phyloP scores from a whole-genome alignment of 2,888 invertebrate genomes.

The Ophion costatus region DNA sequence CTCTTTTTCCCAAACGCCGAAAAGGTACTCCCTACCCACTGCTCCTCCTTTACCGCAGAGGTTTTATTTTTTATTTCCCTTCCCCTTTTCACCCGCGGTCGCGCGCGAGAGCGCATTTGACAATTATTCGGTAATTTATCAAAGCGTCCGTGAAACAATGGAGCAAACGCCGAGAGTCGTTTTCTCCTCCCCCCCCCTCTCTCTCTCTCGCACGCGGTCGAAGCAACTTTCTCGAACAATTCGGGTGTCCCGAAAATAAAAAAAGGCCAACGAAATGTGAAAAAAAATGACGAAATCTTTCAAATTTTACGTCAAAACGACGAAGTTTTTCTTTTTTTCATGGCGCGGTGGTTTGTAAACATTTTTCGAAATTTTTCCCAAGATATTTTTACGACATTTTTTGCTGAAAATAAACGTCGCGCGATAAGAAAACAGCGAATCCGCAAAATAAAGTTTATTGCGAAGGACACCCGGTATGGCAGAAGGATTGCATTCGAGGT shows the following conservation, averaged over 20 bases:
- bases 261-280: no score
- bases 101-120: slow-evolving; percentile 77
- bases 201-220: slow-evolving; percentile 19
- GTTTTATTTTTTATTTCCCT: slow-evolving; percentile 56
- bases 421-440: not conserved
- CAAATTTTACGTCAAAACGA: no score
- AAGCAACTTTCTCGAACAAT: slow-evolving; percentile 61
- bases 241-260: slow-evolving; percentile 62
- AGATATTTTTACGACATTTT: not conserved
- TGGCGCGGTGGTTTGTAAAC: no score
- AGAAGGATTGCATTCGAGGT: slow-evolving; percentile 56
- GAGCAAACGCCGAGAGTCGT: slow-evolving; percentile 72
- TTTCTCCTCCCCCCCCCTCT: slow-evolving; percentile 44
- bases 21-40: not conserved
- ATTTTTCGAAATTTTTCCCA: no score
- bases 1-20: slow-evolving; percentile 41
- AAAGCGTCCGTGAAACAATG: slow-evolving; percentile 82
- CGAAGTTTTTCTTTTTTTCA: not conserved
- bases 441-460: not conserved
- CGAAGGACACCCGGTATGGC: slow-evolving; percentile 54
- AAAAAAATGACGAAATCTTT: no score
- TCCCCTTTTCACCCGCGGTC: slow-evolving; percentile 72
- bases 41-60: slow-evolving; percentile 23
- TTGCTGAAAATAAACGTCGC: not conserved
- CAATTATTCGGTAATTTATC: slow-evolving; percentile 84